These are phyloP conservation scores for Ormyrus labotus DNA, from an alignment of 2,888 invertebrate species.

Conservation along the genomic window DNA sequence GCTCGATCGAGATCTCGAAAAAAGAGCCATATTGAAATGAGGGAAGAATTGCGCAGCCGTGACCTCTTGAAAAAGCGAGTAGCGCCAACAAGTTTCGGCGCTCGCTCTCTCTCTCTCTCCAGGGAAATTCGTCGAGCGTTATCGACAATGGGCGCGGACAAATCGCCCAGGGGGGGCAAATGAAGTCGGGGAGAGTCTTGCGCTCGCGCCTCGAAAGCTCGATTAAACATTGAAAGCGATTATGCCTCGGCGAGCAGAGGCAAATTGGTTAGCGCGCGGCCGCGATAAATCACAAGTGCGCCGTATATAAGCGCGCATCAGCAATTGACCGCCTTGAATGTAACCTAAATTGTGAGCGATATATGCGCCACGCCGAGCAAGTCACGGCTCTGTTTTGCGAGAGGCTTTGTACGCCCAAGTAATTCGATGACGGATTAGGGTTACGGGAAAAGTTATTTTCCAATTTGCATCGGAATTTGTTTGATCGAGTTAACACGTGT, in stretches of 20 bases:
- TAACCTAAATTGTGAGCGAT: conserved; percentile 48
- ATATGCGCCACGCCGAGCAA: neutral
- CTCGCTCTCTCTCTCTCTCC: neutral
- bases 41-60: conserved; percentile 17
- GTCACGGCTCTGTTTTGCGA: conserved; percentile 28
- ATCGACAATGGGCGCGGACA: conserved; percentile 44
- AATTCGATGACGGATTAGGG: conserved; percentile 46
- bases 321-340: conserved; percentile 51
- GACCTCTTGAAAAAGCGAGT: conserved; percentile 1
- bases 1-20: neutral
- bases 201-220: conserved; percentile 32
- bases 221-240: conserved; percentile 52
- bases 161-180: conserved; percentile 25
- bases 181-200: conserved; percentile 11
- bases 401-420: conserved; percentile 31
- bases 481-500: conserved; percentile 17
- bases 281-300: conserved; percentile 51
- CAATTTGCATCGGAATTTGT: conserved; percentile 38
- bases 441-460: conserved; percentile 45
- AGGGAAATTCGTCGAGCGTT: conserved; percentile 46
- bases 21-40: conserved; percentile 4
- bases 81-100: conserved; percentile 5
- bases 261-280: conserved; percentile 50
- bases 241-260: conserved; percentile 25
- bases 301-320: conserved; percentile 25